Conservation (phyloP, 2,888 invertebrate genomes). For the Agrochola lota region DNA sequence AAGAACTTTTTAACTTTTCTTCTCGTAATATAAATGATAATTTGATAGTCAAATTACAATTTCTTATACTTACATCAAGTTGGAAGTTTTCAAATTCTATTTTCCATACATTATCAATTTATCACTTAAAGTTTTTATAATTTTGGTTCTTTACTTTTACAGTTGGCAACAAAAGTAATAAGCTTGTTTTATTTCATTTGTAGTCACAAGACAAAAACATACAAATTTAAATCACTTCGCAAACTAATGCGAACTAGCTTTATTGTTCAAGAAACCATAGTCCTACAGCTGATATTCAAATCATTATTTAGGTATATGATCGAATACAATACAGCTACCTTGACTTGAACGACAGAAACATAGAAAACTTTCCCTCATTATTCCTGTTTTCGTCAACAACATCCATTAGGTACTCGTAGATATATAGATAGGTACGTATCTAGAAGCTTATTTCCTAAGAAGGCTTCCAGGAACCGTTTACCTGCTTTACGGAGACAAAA, state of each 20-base stretch:
- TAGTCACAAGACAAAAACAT: not conserved
- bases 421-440: not conserved
- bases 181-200: not conserved
- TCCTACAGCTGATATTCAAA: not conserved
- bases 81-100: not conserved
- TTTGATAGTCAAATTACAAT: not conserved
- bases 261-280: conserved; percentile 5
- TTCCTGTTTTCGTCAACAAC: conserved; percentile 48
- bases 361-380: conserved; percentile 37
- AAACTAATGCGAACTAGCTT: not conserved
- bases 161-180: not conserved
- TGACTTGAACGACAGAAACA: conserved; percentile 1
- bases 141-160: not conserved
- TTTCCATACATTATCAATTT: not conserved
- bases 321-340: not conserved
- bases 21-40: not conserved
- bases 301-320: not conserved
- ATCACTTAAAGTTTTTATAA: not conserved
- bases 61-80: not conserved
- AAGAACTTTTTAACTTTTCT: not conserved
- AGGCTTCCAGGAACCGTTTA: conserved; percentile 42
- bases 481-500: conserved; percentile 6
- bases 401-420: not conserved
- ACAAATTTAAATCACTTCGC: too few species aligned
- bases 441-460: not conserved